Conservation (phyloP, 2,797 vertebrate species). For the Diglossa cyanea region DNA sequence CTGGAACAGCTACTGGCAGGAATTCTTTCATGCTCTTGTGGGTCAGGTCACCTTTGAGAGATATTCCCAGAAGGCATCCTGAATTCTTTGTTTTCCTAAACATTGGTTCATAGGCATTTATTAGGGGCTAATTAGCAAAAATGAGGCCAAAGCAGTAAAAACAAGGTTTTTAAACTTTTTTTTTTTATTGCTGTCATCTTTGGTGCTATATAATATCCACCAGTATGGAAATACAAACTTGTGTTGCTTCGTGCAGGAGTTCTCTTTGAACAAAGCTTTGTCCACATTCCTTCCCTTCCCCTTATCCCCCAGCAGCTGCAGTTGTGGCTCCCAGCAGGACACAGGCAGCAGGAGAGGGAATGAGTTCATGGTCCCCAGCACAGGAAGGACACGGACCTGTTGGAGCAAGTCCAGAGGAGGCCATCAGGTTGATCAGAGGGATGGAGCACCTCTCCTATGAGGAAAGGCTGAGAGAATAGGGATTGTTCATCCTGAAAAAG, state of each 20-base stretch:
- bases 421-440: not conserved
- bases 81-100: not conserved
- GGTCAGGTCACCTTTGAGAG: not conserved
- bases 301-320: not conserved
- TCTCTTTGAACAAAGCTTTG: not conserved
- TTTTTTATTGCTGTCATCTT: not conserved
- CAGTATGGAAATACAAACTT: not conserved
- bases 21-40: not conserved
- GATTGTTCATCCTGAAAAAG: not conserved
- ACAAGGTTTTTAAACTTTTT: not conserved
- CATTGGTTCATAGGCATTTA: not conserved
- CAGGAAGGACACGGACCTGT: not conserved
- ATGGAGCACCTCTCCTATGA: not conserved
- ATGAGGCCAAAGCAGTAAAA: not conserved
- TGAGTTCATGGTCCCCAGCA: not conserved
- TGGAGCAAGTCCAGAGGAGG: not conserved
- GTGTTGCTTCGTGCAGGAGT: not conserved
- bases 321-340: not conserved
- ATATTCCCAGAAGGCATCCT: not conserved
- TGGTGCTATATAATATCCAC: fast-evolving
- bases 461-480: not conserved
- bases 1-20: not conserved
- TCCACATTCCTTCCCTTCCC: not conserved
- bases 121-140: not conserved
- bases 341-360: not conserved